Conservation (phyloP, 2,888 invertebrate species). For the Mactromeris polynyma region DNA sequence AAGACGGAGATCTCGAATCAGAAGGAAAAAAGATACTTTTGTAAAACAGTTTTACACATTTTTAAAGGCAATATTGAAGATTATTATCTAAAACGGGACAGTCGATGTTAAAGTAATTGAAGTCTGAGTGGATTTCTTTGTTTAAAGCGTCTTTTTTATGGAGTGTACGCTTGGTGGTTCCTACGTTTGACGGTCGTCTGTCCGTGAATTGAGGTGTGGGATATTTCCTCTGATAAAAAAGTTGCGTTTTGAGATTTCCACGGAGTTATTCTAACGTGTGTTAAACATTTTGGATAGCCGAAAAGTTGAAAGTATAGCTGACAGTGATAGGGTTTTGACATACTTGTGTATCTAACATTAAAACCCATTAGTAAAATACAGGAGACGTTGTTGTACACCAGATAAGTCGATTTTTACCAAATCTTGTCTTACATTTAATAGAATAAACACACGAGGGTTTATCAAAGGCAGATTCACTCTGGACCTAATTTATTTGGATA, state of each 20-base stretch:
- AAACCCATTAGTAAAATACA: slow-evolving; percentile 13
- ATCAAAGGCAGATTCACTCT: slow-evolving; percentile 45
- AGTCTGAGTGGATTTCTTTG: not conserved
- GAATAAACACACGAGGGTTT: slow-evolving; percentile 37
- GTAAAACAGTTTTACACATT: slow-evolving; percentile 26
- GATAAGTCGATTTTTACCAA: slow-evolving; percentile 13
- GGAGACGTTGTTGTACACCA: not conserved
- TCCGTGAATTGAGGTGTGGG: not conserved
- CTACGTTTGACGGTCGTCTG: not conserved
- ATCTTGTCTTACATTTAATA: slow-evolving; percentile 36
- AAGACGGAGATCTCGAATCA: slow-evolving; percentile 2
- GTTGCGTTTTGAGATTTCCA: not conserved
- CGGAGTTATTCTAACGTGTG: not conserved
- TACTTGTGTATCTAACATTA: slow-evolving; percentile 30
- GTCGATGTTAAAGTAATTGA: not conserved
- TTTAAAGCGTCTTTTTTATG: not conserved
- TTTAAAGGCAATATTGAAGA: not conserved
- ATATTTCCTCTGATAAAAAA: not conserved
- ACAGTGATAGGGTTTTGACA: not conserved
- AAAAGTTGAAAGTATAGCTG: not conserved
- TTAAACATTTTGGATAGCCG: not conserved
- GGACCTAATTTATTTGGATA: slow-evolving; percentile 58
- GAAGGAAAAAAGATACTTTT: slow-evolving; percentile 41
- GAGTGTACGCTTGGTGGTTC: not conserved
- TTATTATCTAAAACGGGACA: not conserved